Evolutionary conservation across 2,113 vertebrate species (phyloP), one percentile per base, ranked within the genome.

Genomic region (Myrmophylax atrothorax): DNA sequence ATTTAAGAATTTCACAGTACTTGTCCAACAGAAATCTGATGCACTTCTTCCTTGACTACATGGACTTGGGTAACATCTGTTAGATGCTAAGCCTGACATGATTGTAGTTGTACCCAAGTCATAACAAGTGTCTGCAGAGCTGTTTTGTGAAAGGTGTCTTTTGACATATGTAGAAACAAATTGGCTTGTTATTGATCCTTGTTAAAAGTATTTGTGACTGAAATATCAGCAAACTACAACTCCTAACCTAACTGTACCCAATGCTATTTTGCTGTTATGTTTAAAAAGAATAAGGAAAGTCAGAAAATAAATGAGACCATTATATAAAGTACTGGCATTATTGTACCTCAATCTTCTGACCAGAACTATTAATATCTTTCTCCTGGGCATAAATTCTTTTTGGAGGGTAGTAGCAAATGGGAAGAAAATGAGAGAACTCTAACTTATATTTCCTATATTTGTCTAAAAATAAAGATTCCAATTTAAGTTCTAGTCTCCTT

Each of bases 401-500:
- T 47, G 70, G 38, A 85, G 19, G 58, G 40, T 67, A 94, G 52
- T 89, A 91, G 93, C 70, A 93, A 96, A 92, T 35, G 33, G 20
- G 35, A 81, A 90, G 40, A 86, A 78, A 95, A 92, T 79, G 78
- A 96, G 44, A 93, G 79, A 95, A 93, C 87, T 95, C n/a, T 92
- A 86, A 82, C 91, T 96, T 95, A 59, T 93, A 79, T 95, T 94
- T 95, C 82, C 64, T 95, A 91, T 63, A 73, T 89, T 94, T 77
- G 81, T 95, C 90, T 93, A 96, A 97, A 98, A 97, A 96, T 92
- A 97, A 97, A 69, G 68, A 87, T 90, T 94, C 47, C 42, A 89
- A 23, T 95, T 97, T 92, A 94, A 97, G 96, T 96, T 92, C 94
- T 62, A 92, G 70, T 84, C 55, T 95, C 66, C 59, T 90, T 93